Conservation (phyloP, 2,888 invertebrate species). For the Dasypolia templi region DNA sequence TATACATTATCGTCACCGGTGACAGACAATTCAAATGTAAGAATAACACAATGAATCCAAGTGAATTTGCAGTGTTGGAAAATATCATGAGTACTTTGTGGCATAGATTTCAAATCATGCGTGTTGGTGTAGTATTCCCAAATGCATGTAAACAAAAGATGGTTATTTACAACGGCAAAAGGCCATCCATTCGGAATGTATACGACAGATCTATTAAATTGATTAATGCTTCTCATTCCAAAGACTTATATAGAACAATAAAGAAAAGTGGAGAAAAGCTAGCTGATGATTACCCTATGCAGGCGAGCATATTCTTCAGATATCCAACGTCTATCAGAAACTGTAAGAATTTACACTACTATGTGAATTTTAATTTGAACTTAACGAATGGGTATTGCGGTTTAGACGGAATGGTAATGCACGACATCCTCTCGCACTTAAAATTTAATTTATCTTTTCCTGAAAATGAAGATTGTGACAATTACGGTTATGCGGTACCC, state of each 20-base stretch:
- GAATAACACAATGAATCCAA: conserved; percentile 62
- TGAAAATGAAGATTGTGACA: conserved; percentile 51
- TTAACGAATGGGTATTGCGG: conserved; percentile 73
- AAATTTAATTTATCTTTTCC: conserved; percentile 69
- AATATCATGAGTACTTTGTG: conserved; percentile 73
- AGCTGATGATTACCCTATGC: conserved; percentile 72
- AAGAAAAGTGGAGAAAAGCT: conserved; percentile 57
- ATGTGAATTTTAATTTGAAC: conserved; percentile 62
- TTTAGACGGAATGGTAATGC: conserved; percentile 76
- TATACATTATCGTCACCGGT: conserved; percentile 70
- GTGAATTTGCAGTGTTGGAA: conserved; percentile 62
- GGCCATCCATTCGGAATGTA: conserved; percentile 43
- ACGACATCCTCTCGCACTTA: conserved; percentile 72
- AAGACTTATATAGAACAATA: conserved; percentile 48
- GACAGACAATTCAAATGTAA: conserved; percentile 66
- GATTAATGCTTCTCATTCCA: conserved; percentile 50
- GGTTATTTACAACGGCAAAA: conserved; percentile 70
- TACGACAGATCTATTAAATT: conserved; percentile 75
- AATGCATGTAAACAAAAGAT: conserved; percentile 70
- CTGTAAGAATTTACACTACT: conserved; percentile 70
- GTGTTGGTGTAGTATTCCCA: conserved; percentile 71
- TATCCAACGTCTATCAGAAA: conserved; percentile 75
- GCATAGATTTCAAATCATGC: conserved; percentile 68
- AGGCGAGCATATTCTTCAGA: conserved; percentile 73
- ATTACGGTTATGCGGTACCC: conserved; percentile 67